Conservation (phyloP, 2,113 vertebrate species). For the Myiagra hebetior region DNA sequence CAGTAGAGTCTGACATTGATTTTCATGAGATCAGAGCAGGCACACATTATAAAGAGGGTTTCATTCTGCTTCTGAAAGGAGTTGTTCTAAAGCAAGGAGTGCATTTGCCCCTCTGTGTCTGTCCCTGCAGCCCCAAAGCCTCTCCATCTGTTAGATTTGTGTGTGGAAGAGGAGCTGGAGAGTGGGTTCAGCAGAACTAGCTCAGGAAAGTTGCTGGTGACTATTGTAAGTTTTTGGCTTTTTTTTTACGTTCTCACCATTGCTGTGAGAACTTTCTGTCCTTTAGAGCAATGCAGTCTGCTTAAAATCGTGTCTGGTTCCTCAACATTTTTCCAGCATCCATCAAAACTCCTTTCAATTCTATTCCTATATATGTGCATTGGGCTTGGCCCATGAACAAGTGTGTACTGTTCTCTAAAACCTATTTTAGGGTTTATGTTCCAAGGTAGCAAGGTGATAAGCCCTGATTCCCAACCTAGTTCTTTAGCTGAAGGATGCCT, state of each 20-base stretch:
- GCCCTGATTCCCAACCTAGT: not conserved
- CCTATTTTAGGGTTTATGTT: not conserved
- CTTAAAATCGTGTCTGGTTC: not conserved
- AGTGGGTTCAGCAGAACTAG: not conserved
- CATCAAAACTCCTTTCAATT: not conserved
- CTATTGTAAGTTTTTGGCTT: not conserved
- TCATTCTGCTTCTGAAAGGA: not conserved
- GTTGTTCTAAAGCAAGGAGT: not conserved
- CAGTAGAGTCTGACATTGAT: not conserved
- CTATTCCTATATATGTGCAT: not conserved
- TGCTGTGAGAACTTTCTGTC: not conserved
- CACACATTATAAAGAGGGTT: rapidly evolving
- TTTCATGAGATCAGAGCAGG: not conserved
- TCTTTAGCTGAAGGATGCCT: not conserved
- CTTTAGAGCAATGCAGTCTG: not conserved
- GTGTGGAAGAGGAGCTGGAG: not conserved
- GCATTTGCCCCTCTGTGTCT: not conserved
- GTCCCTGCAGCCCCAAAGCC: not conserved
- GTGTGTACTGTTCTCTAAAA: not conserved
- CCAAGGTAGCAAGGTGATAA: not conserved
- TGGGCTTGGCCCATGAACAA: not conserved
- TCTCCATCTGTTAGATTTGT: not conserved
- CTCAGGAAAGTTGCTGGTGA: not conserved
- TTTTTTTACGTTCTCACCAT: not conserved
- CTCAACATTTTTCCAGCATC: not conserved